phyloP scores from a whole-genome alignment of 2,888 invertebrate genomes.

The Cyaniris semiargus region DNA sequence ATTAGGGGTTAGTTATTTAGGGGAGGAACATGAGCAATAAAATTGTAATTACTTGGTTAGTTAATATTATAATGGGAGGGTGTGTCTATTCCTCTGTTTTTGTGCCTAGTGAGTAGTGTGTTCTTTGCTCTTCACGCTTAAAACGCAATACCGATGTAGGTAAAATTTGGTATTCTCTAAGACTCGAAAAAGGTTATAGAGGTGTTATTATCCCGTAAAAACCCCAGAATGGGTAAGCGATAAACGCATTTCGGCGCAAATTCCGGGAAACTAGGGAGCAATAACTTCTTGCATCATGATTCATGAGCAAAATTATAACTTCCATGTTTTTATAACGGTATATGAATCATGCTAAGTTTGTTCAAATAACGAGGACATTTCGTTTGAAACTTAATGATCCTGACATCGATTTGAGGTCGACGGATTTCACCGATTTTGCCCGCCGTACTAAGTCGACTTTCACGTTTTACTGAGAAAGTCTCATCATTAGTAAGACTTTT shows the following conservation, averaged over 20 bases:
- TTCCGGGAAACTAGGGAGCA: neutral
- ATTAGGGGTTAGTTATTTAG: neutral
- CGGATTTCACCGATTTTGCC: constrained; percentile 16
- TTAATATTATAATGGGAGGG: neutral
- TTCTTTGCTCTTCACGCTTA: too few species aligned
- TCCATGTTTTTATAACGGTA: constrained; percentile 15
- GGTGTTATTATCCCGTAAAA: neutral
- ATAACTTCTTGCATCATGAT: neutral
- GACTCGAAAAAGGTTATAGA: neutral
- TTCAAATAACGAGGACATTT: constrained; percentile 1
- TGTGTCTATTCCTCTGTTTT: too few species aligned
- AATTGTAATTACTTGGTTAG: neutral
- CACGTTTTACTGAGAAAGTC: constrained; percentile 4
- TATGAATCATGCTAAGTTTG: constrained; percentile 20
- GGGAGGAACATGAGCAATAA: neutral
- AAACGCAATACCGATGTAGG: too few species aligned
- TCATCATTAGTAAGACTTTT: neutral
- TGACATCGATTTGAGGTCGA: constrained; percentile 26
- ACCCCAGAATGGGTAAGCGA: neutral
- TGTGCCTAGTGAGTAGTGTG: too few species aligned
- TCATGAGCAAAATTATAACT: neutral
- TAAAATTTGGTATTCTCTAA: too few species aligned
- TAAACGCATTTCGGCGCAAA: neutral
- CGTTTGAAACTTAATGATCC: constrained; percentile 22
- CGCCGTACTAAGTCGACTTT: neutral